A percentile compares a stretch with the other conserved stretches of the same genome.
These are phyloP conservation scores for Hippocampus mohnikei DNA, from an alignment of 2,113 vertebrate species.

Conservation along the genomic window DNA sequence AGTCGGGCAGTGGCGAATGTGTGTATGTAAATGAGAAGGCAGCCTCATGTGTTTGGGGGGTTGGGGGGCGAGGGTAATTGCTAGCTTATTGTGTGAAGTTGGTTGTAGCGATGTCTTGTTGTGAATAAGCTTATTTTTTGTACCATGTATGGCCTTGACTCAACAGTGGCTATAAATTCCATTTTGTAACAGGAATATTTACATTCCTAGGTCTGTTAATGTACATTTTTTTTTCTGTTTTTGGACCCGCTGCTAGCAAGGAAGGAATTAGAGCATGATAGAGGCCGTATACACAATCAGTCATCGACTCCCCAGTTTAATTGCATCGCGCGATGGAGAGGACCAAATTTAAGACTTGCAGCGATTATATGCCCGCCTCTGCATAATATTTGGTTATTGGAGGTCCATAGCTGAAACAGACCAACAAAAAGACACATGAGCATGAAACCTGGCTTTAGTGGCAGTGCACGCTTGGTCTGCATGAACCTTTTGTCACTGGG, in stretches of 20 bases:
- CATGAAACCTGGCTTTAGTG: slow-evolving; percentile 57
- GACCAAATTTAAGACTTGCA: slow-evolving; percentile 22
- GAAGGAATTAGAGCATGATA: slow-evolving; percentile 16
- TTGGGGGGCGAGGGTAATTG: neutral
- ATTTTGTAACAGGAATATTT: slow-evolving; percentile 19
- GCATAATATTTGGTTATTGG: slow-evolving; percentile 33
- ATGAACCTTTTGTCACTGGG: slow-evolving; percentile 30
- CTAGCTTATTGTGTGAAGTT: neutral
- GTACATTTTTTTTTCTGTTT: slow-evolving; percentile 26
- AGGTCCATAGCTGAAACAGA: slow-evolving; percentile 19
- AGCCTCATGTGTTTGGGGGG: neutral
- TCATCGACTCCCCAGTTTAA: slow-evolving; percentile 5
- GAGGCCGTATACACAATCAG: slow-evolving; percentile 10
- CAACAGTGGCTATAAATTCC: slow-evolving; percentile 33
- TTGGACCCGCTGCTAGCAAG: slow-evolving; percentile 18
- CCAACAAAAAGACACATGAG: slow-evolving; percentile 25
- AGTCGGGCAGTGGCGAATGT: slow-evolving; percentile 38
- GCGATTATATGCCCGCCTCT: neutral
- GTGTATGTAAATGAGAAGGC: slow-evolving; percentile 6
- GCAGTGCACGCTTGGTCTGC: slow-evolving; percentile 71
- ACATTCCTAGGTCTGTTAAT: slow-evolving; percentile 40
- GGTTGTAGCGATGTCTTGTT: neutral
- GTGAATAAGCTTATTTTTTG: neutral
- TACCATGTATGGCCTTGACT: slow-evolving; percentile 29
- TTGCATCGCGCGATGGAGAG: neutral